Evolutionary conservation across 2,888 invertebrate genomes (phyloP).

Genomic region (Thalpophila matura): DNA sequence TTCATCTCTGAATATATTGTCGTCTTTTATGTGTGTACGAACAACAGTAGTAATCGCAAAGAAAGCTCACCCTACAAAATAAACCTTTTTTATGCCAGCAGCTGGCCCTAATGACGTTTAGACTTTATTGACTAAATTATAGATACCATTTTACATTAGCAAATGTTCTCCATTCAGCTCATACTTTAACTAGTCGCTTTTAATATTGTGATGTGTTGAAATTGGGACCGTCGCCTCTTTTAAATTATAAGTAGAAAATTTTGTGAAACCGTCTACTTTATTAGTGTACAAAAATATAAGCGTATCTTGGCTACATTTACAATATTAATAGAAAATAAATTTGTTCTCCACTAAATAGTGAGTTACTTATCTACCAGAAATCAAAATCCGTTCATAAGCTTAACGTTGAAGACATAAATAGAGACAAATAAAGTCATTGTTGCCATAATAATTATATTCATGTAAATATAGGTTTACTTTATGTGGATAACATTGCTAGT

Average conservation of each 20-base stretch:
- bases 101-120: slow-evolving; percentile 63
- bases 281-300: too few relatives aligned
- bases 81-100: slow-evolving; percentile 77
- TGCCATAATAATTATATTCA: too few relatives aligned
- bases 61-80: slow-evolving; percentile 86
- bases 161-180: slow-evolving; percentile 56
- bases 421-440: too few relatives aligned
- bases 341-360: too few relatives aligned
- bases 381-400: too few relatives aligned
- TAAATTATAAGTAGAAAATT: not conserved
- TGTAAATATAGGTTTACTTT: too few relatives aligned
- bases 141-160: slow-evolving; percentile 72
- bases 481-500: too few relatives aligned
- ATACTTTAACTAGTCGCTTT: slow-evolving; percentile 67
- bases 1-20: slow-evolving; percentile 78
- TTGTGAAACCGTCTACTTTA: too few relatives aligned
- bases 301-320: too few relatives aligned
- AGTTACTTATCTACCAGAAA: too few relatives aligned
- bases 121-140: slow-evolving; percentile 66
- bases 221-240: slow-evolving; percentile 69
- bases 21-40: slow-evolving; percentile 79
- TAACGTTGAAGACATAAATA: too few relatives aligned
- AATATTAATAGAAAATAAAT: too few relatives aligned
- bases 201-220: slow-evolving; percentile 65
- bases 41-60: slow-evolving; percentile 85